Conservation (phyloP, 2,113 vertebrate species). For the Chauna torquata region DNA sequence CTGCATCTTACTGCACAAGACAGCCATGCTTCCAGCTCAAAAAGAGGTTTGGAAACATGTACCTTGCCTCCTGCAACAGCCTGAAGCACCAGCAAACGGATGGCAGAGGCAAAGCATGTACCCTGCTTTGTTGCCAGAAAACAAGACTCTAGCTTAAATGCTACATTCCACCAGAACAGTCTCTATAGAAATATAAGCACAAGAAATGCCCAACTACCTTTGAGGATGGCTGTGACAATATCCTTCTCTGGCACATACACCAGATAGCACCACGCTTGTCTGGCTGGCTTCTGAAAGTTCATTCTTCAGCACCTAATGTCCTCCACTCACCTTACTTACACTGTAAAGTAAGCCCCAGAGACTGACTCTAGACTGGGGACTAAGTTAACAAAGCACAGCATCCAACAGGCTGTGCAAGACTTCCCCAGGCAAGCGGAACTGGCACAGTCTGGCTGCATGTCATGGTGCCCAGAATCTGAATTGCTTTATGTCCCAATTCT, state of each 20-base stretch:
- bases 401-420: background rate
- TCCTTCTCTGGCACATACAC: background rate
- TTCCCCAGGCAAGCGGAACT: background rate
- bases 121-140: background rate
- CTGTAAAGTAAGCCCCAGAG: background rate
- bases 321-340: background rate
- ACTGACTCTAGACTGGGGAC: background rate
- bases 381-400: background rate
- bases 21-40: background rate
- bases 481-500: background rate
- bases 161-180: background rate
- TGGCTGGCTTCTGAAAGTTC: background rate
- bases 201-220: background rate
- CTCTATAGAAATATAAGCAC: background rate
- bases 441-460: too few relatives aligned
- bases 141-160: background rate
- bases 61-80: background rate
- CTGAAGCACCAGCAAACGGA: background rate
- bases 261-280: background rate
- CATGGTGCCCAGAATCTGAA: background rate
- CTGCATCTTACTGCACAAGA: background rate
- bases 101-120: background rate
- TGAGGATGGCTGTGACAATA: background rate
- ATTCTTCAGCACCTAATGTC: background rate
- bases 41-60: background rate